A percentile compares a stretch with the other conserved stretches of the same genome.
phyloP scores from a whole-genome alignment of 2,797 vertebrate species.

The Sebastes baramenuke region DNA sequence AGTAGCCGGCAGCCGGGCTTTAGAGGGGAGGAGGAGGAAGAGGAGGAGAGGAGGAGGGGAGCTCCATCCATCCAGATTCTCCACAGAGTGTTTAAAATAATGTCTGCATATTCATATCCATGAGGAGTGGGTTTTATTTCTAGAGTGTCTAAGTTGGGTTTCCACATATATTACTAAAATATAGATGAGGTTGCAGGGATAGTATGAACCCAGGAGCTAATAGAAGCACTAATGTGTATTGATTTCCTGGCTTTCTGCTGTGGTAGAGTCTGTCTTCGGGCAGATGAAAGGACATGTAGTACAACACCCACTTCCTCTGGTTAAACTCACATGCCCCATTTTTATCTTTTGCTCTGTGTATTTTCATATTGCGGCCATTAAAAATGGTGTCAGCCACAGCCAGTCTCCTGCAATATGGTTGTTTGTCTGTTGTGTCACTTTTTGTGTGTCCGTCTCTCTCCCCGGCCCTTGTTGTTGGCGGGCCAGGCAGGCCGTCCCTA shows the following conservation, averaged over 20 bases:
- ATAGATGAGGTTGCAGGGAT: slow-evolving; percentile 18
- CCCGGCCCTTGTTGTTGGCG: slow-evolving; percentile 60
- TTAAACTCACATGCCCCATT: slow-evolving; percentile 17
- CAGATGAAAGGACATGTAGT: slow-evolving; percentile 16
- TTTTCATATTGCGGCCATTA: slow-evolving; percentile 46
- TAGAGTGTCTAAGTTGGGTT: slow-evolving; percentile 4
- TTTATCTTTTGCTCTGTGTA: background rate
- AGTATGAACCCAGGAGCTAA: slow-evolving; percentile 34
- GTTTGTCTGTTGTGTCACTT: slow-evolving; percentile 59
- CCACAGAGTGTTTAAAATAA: slow-evolving; percentile 28
- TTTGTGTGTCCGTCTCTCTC: slow-evolving; percentile 52
- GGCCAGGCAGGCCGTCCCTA: slow-evolving; percentile 58
- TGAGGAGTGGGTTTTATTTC: slow-evolving; percentile 18
- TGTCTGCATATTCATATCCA: slow-evolving; percentile 36
- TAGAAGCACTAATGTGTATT: slow-evolving; percentile 68
- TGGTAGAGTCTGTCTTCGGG: slow-evolving; percentile 26
- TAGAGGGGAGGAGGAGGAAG: slow-evolving; percentile 45
- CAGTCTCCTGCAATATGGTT: slow-evolving; percentile 60
- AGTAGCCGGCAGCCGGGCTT: slow-evolving; percentile 72
- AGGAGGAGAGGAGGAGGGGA: slow-evolving; percentile 5
- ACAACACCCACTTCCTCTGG: slow-evolving; percentile 39
- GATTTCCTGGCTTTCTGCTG: slow-evolving; percentile 59
- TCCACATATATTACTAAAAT: slow-evolving; percentile 11
- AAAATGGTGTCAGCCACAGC: slow-evolving; percentile 69
- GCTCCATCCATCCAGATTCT: slow-evolving; percentile 25